Evolutionary conservation across 2,888 invertebrate genomes (phyloP).

Genomic region (Sipunculus nudus): DNA sequence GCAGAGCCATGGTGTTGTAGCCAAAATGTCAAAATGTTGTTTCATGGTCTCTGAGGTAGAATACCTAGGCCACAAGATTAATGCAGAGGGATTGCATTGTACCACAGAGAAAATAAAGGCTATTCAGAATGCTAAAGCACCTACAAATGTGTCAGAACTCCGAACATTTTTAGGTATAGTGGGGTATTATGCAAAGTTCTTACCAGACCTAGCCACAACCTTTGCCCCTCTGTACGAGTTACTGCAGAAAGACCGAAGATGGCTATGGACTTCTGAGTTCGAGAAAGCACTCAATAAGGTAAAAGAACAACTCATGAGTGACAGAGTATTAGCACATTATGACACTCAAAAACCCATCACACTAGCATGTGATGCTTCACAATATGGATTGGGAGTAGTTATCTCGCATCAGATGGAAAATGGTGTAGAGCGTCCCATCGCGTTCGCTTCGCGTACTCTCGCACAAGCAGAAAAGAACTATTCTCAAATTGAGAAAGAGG

Average conservation of each 20-base stretch:
- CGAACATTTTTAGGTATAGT: background rate
- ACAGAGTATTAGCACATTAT: conserved; percentile 48
- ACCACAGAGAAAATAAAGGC: background rate
- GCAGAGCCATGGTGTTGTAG: background rate
- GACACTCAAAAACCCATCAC: conserved; percentile 46
- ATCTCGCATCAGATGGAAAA: conserved; percentile 42
- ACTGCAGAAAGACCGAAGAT: background rate
- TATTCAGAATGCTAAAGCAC: background rate
- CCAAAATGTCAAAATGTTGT: background rate
- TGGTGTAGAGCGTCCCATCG: conserved; percentile 63
- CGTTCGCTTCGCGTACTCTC: conserved; percentile 64
- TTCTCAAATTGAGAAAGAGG: conserved; percentile 61
- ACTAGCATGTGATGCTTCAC: conserved; percentile 62
- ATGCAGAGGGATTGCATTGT: background rate
- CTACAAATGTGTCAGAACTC: background rate
- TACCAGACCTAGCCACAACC: background rate
- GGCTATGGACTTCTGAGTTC: background rate
- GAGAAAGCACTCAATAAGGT: background rate
- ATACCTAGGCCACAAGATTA: conserved; percentile 1
- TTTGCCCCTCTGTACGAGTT: background rate
- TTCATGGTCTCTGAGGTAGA: background rate
- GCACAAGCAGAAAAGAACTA: conserved; percentile 59
- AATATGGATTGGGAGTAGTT: conserved; percentile 56
- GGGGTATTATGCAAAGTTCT: background rate
- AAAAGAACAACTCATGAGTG: background rate